Evolutionary conservation across 2,888 invertebrate species (phyloP).

Genomic region (Torymus aiolomorphi): DNA sequence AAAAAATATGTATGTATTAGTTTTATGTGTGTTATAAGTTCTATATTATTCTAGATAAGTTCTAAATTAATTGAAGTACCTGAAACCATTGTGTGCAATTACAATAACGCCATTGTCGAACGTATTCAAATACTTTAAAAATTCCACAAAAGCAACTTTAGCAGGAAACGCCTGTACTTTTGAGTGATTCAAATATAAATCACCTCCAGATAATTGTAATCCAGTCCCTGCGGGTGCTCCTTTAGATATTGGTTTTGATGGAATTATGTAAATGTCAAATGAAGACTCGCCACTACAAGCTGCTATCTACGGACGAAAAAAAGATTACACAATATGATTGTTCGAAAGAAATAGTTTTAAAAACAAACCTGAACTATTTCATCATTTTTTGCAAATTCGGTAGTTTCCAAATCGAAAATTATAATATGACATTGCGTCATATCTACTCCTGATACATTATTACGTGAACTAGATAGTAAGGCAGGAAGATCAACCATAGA

Average conservation of each 20-base stretch:
- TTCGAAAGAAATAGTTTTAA: neutral
- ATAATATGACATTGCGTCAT: neutral
- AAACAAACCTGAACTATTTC: neutral
- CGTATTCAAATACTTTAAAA: neutral
- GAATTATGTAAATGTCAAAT: neutral
- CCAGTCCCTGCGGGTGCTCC: neutral
- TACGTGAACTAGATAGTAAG: neutral
- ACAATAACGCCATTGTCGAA: neutral
- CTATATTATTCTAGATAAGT: too few species aligned
- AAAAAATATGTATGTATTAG: neutral
- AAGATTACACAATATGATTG: neutral
- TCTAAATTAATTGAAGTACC: neutral
- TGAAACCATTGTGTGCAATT: neutral
- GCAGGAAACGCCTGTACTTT: neutral
- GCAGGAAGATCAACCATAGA: neutral
- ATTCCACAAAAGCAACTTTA: neutral
- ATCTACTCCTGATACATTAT: neutral
- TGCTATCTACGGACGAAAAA: neutral
- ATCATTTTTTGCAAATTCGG: neutral
- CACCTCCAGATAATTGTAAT: neutral
- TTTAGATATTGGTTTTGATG: neutral
- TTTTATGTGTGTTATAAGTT: neutral
- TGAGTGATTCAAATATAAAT: neutral
- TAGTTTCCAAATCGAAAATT: neutral
- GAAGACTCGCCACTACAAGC: neutral